These are phyloP conservation scores for Campylorhamphus procurvoides DNA, from an alignment of 2,113 vertebrate species.

Conservation along the genomic window DNA sequence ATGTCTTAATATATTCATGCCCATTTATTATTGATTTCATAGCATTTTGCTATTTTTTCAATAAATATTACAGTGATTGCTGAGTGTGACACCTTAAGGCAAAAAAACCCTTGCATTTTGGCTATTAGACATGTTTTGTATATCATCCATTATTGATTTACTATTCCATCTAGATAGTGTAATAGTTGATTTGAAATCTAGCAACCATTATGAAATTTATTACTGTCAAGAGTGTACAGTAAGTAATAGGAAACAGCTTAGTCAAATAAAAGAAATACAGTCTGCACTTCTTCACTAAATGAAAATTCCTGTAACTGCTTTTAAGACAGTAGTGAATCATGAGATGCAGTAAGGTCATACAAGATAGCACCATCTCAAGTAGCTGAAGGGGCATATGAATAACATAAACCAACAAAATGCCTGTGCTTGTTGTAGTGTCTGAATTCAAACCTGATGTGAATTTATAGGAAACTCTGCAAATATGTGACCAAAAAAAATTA, in stretches of 20 bases:
- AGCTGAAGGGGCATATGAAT: background rate
- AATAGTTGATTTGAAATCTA: slow-evolving; percentile 53
- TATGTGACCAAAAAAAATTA: background rate
- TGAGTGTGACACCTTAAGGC: background rate
- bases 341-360: background rate
- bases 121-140: slow-evolving; percentile 11
- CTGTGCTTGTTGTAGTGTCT: background rate
- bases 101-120: background rate
- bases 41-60: background rate
- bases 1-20: background rate
- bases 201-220: slow-evolving; percentile 50
- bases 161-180: background rate
- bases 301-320: slow-evolving; percentile 49
- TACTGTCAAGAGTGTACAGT: slow-evolving; percentile 23
- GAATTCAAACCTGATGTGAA: background rate
- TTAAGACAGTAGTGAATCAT: background rate
- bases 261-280: slow-evolving; percentile 51
- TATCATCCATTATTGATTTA: slow-evolving; percentile 60
- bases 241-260: slow-evolving; percentile 59
- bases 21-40: slow-evolving; percentile 30
- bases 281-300: slow-evolving; percentile 8
- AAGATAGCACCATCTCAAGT: background rate
- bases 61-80: slow-evolving; percentile 12
- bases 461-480: background rate
- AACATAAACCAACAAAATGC: background rate